phyloP scores from a whole-genome alignment of 2,113 vertebrate species.

The Paramormyrops kingsleyae region DNA sequence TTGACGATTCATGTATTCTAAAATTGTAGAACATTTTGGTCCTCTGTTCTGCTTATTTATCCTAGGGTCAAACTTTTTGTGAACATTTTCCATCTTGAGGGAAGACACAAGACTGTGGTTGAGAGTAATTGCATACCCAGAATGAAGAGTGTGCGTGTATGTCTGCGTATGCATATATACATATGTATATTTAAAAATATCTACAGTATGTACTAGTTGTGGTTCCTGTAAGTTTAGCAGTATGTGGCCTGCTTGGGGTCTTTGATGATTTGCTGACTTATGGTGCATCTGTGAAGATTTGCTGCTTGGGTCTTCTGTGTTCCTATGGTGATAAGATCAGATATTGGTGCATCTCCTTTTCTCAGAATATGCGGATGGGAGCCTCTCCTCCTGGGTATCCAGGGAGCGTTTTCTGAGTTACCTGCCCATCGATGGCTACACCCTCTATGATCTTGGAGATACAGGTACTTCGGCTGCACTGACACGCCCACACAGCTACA shows the following conservation, averaged over 20 bases:
- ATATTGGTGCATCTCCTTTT: background rate
- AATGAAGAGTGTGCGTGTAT: background rate
- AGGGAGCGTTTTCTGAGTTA: conserved; percentile 91
- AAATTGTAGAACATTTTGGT: background rate
- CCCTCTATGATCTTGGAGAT: conserved; percentile 90
- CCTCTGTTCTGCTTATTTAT: background rate
- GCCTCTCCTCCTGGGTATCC: conserved; percentile 86
- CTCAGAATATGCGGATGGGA: conserved; percentile 88
- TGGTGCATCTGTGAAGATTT: background rate
- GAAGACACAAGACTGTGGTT: background rate
- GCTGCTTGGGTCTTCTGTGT: background rate
- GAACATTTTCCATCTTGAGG: conserved; percentile 3
- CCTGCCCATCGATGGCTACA: conserved; percentile 85
- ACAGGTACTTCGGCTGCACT: conserved; percentile 65
- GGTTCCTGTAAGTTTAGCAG: background rate
- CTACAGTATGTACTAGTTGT: background rate
- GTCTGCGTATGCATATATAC: background rate
- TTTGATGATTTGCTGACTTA: background rate
- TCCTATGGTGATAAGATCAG: background rate
- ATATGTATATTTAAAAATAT: conserved; percentile 7
- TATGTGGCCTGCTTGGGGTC: background rate
- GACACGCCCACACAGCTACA: background rate
- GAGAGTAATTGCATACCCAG: background rate
- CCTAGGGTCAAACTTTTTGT: background rate
- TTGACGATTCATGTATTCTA: background rate